Conservation (phyloP, 2,113 vertebrate genomes). For the Speoplatyrhinus poulsoni region DNA sequence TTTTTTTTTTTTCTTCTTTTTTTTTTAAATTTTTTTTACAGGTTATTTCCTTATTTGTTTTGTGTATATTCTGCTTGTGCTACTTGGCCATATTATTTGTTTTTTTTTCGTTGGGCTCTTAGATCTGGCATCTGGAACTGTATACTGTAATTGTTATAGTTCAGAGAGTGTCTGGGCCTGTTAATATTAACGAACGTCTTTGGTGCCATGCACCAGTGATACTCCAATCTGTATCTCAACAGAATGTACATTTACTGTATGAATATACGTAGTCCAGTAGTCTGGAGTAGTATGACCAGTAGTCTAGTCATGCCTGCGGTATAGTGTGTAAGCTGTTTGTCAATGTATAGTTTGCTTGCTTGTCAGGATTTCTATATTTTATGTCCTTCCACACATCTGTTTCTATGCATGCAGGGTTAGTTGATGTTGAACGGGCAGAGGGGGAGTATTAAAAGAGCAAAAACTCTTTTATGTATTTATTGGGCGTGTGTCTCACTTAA, state of each 20-base stretch:
- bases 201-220: constrained; percentile 17
- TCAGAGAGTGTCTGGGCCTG: constrained; percentile 36
- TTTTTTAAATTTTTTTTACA: no score
- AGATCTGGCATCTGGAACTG: not conserved
- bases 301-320: no score
- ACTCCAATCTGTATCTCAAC: constrained; percentile 1
- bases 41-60: no score
- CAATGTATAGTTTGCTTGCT: constrained; percentile 4
- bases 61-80: no score
- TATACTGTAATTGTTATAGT: not conserved
- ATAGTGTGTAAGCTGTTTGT: not conserved
- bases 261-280: not conserved
- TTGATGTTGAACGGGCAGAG: constrained; percentile 11
- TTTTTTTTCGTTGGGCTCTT: not conserved
- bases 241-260: not conserved
- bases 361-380: not conserved
- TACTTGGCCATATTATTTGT: no score
- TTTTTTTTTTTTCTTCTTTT: no score
- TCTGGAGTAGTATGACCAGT: no score
- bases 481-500: constrained; percentile 31
- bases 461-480: constrained; percentile 47
- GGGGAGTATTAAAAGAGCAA: not conserved
- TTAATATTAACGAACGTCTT: constrained; percentile 17
- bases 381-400: constrained; percentile 9
- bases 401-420: not conserved